Conservation (phyloP, 2,888 invertebrate genomes). For the Agrochola macilenta region DNA sequence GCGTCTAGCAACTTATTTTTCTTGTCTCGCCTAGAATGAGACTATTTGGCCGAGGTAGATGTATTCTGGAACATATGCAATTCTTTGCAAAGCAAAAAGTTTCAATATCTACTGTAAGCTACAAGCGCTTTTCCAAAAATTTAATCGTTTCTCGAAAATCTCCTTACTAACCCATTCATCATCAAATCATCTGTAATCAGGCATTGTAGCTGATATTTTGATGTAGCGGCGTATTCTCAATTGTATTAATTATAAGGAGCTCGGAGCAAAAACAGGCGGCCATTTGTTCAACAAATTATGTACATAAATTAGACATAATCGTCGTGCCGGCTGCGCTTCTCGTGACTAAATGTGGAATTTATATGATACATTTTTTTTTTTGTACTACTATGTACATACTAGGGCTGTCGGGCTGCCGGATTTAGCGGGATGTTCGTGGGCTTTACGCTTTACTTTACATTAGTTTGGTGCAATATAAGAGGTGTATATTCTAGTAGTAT, state of each 20-base stretch:
- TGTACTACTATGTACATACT: constrained; percentile 36
- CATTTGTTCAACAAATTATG: constrained; percentile 75
- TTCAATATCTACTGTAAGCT: too few species aligned
- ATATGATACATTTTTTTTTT: constrained; percentile 62
- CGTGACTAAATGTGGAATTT: constrained; percentile 65
- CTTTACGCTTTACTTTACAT: neutral
- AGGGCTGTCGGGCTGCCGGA: constrained; percentile 18
- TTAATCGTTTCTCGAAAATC: neutral
- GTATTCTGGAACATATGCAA: too few species aligned
- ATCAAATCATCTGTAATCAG: constrained; percentile 43
- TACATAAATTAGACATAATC: constrained; percentile 78
- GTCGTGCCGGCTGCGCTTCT: constrained; percentile 67
- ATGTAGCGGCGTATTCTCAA: constrained; percentile 52
- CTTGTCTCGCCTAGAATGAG: too few species aligned
- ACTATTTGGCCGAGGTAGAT: too few species aligned
- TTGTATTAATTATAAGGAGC: constrained; percentile 70
- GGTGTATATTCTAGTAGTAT: neutral
- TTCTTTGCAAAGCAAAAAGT: too few species aligned
- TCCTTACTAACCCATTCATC: neutral
- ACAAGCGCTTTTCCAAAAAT: neutral
- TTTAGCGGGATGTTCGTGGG: neutral
- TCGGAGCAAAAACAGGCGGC: constrained; percentile 69
- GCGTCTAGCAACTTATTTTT: too few species aligned
- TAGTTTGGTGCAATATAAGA: neutral
- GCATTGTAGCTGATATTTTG: constrained; percentile 49